Percentiles rank a stretch among this genome's conserved stretches.
Evolutionary conservation across 2,888 invertebrate genomes (phyloP).

Genomic region (Eugnorisma glareosa): DNA sequence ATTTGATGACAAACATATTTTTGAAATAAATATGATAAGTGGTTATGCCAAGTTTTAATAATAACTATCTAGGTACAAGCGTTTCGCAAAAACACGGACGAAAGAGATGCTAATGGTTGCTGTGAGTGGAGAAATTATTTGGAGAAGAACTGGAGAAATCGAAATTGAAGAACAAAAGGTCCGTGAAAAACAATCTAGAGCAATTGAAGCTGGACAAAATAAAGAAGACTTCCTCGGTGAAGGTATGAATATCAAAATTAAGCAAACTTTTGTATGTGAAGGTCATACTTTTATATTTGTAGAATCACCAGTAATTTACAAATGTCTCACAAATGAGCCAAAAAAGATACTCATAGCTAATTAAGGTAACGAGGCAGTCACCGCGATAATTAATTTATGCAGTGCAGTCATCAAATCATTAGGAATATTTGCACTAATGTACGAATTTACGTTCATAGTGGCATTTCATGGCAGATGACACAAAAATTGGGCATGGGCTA

Average conservation of each 20-base stretch:
- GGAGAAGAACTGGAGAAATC: not conserved
- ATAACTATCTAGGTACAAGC: constrained; percentile 47
- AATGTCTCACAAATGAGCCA: constrained; percentile 39
- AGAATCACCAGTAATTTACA: constrained; percentile 32
- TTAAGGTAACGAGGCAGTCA: constrained; percentile 42
- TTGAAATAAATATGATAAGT: constrained; percentile 50
- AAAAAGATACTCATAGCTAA: constrained; percentile 45
- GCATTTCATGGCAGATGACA: constrained; percentile 11
- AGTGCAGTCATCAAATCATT: constrained; percentile 30
- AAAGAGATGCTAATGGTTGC: not conserved
- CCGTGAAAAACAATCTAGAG: not conserved
- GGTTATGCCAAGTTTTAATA: constrained; percentile 56
- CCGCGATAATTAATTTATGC: constrained; percentile 42
- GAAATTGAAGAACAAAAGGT: not conserved
- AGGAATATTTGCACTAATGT: constrained; percentile 20
- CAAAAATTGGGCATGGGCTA: constrained; percentile 3
- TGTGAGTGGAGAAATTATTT: not conserved
- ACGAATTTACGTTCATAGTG: not conserved
- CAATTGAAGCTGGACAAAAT: not conserved
- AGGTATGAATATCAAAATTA: not conserved
- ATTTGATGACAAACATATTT: constrained; percentile 39
- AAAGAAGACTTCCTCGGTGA: not conserved
- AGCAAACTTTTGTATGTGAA: constrained; percentile 2
- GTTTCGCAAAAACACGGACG: constrained; percentile 30
- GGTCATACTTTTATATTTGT: constrained; percentile 27